A percentile compares a stretch with the other conserved stretches of the same genome.
These are phyloP conservation scores for Drosophila nigromelanica DNA, from an alignment of 1,140 invertebrate genomes.

Conservation along the genomic window DNA sequence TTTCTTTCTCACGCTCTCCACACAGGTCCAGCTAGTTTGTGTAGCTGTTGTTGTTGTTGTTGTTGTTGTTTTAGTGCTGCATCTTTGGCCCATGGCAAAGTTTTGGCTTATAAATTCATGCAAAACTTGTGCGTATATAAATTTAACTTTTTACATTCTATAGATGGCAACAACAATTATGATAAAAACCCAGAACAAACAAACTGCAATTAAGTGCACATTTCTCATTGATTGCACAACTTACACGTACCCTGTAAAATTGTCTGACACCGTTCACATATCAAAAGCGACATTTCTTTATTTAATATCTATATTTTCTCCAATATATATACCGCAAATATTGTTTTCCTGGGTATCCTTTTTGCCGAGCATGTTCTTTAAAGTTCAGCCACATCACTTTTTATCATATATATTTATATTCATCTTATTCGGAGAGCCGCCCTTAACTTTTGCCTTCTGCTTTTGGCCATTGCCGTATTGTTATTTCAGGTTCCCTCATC, in stretches of 20 bases:
- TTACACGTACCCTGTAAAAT: constrained; percentile 2
- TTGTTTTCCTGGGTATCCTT: neutral
- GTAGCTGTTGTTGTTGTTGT: constrained; percentile 1
- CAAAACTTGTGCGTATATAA: constrained; percentile 75
- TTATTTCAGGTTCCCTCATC: constrained; percentile 27
- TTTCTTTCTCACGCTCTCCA: neutral
- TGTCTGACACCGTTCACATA: no score
- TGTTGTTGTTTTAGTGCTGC: constrained; percentile 25
- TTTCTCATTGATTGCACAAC: constrained; percentile 20
- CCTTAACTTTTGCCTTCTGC: constrained; percentile 16
- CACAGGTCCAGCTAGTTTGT: neutral
- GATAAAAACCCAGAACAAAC: constrained; percentile 35
- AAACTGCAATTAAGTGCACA: constrained; percentile 63
- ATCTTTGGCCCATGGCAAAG: constrained; percentile 56
- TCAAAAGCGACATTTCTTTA: no score
- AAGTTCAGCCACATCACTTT: neutral
- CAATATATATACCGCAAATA: no score
- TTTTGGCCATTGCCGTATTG: constrained; percentile 6
- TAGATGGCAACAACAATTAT: constrained; percentile 49
- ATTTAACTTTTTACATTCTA: constrained; percentile 66
- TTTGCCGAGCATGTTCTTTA: neutral
- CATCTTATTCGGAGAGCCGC: neutral
- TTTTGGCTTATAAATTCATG: constrained; percentile 76
- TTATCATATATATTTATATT: neutral
- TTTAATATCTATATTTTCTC: no score